phyloP scores from a whole-genome alignment of 2,888 invertebrate genomes.

The Priocnemis perturbator region DNA sequence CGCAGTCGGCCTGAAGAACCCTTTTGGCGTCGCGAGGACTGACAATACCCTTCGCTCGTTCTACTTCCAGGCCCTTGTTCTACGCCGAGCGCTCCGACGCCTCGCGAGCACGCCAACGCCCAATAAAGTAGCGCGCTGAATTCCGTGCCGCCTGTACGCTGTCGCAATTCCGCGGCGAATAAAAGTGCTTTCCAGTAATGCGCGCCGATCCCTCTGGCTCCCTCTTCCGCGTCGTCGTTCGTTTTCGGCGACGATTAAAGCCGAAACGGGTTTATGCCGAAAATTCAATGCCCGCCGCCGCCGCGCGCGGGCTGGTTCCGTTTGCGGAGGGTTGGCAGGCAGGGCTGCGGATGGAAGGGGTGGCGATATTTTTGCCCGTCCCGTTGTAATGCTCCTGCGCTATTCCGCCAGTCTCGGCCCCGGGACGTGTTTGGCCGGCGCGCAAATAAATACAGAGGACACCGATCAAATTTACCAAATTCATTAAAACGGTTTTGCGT shows the following conservation, averaged over 20 bases:
- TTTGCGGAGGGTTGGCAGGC: not conserved
- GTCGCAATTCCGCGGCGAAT: too few species aligned
- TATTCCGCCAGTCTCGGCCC: not conserved
- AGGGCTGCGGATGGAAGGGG: not conserved
- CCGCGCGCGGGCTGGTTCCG: not conserved
- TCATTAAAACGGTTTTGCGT: conserved; percentile 16
- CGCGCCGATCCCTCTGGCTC: not conserved
- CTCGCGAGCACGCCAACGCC: too few species aligned
- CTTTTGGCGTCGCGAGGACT: too few species aligned
- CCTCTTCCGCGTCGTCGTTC: not conserved
- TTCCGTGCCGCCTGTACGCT: too few species aligned
- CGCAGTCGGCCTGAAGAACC: too few species aligned
- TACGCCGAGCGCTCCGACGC: too few species aligned
- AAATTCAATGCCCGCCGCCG: not conserved
- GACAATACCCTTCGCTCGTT: too few species aligned
- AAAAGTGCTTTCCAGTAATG: too few species aligned
- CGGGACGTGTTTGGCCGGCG: not conserved
- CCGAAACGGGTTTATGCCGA: not conserved
- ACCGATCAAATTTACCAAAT: conserved; percentile 23
- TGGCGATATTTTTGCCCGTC: conserved; percentile 2
- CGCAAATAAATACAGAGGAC: conserved; percentile 19
- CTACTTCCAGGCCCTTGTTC: too few species aligned
- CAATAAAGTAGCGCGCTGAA: too few species aligned
- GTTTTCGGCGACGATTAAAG: not conserved
- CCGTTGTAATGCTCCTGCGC: conserved; percentile 6